Percentiles rank a stretch among this genome's conserved stretches.
These are phyloP conservation scores for Mesocricetus auratus DNA, from an alignment of 2,113 vertebrate species.

Conservation along the genomic window DNA sequence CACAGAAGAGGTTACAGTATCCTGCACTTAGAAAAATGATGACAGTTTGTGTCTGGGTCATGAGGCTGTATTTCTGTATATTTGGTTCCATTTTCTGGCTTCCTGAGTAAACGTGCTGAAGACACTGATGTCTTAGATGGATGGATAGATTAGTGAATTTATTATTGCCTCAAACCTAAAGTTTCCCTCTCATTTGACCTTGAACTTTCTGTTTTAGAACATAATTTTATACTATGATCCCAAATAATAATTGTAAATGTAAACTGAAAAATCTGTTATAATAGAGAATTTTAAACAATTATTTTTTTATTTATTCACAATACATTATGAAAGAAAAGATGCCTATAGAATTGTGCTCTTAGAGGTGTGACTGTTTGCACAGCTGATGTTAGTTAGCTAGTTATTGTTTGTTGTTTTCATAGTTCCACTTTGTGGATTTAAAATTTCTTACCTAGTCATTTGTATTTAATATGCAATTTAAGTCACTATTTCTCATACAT, in stretches of 20 bases:
- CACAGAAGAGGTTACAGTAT: background rate
- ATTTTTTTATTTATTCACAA: background rate
- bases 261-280: conserved; percentile 9
- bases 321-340: background rate
- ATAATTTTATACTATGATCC: conserved; percentile 43
- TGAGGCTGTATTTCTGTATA: background rate
- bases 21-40: background rate
- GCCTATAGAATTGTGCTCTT: background rate
- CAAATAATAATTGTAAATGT: conserved; percentile 24
- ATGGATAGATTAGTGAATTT: background rate
- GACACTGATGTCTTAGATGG: background rate
- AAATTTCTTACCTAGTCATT: background rate
- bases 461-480: background rate
- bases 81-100: background rate
- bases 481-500: background rate
- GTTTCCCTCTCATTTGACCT: conserved; percentile 1
- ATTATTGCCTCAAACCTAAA: background rate
- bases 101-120: background rate
- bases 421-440: conserved; percentile 1
- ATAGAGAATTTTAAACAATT: background rate
- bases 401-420: background rate
- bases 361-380: background rate
- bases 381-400: background rate
- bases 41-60: background rate
- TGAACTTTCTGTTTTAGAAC: conserved; percentile 29